phyloP scores from a whole-genome alignment of 2,888 invertebrate genomes.

The Andrena haemorrhoa region DNA sequence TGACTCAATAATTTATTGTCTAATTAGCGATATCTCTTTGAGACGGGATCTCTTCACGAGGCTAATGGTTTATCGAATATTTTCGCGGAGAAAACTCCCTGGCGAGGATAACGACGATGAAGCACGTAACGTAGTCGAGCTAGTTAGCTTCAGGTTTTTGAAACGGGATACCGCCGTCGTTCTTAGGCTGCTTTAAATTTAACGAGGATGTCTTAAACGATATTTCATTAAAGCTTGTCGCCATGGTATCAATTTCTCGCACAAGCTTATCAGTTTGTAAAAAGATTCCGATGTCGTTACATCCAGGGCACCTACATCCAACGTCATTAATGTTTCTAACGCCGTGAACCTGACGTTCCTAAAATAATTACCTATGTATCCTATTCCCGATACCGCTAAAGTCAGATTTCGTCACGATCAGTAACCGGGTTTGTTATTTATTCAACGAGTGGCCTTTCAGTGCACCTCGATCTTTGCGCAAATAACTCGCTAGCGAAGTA shows the following conservation, averaged over 20 bases:
- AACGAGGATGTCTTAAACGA: conserved; percentile 9
- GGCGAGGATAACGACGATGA: conserved; percentile 24
- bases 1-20: neutral
- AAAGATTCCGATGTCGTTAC: neutral
- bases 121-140: conserved; percentile 26
- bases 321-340: neutral
- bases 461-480: too few relatives aligned
- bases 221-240: neutral
- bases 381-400: too few relatives aligned
- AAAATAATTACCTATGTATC: too few relatives aligned
- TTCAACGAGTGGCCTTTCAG: too few relatives aligned
- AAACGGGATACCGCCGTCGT: conserved; percentile 9
- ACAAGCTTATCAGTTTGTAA: neutral
- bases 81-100: neutral
- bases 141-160: conserved; percentile 33
- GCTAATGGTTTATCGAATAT: too few relatives aligned
- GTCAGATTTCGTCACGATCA: too few relatives aligned
- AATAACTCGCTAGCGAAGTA: neutral
- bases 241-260: neutral
- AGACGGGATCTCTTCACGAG: neutral
- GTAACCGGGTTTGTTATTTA: too few relatives aligned
- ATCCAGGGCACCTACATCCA: neutral
- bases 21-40: neutral
- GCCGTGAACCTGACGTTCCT: neutral
- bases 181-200: conserved; percentile 11